Conservation (phyloP, 2,888 invertebrate genomes). For the Meteorus cinctellus region DNA sequence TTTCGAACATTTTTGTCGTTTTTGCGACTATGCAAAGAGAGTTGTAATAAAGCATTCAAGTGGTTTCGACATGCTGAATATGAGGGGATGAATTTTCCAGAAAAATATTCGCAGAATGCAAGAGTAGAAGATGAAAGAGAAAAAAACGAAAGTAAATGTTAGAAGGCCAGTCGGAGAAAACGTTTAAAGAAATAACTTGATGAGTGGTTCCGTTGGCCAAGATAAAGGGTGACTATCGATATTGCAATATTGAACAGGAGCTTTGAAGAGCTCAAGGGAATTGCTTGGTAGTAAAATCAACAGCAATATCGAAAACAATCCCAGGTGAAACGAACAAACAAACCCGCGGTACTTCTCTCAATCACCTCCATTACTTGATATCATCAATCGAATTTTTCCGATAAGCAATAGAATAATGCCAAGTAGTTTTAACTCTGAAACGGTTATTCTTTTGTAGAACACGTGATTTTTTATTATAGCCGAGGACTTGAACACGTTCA, state of each 20-base stretch:
- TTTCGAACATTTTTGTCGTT: conserved; percentile 13
- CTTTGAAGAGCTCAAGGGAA: conserved; percentile 58
- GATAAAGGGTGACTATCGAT: conserved; percentile 40
- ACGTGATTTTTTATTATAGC: conserved; percentile 31
- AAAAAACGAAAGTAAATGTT: conserved; percentile 1
- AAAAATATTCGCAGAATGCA: neutral
- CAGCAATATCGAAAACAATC: conserved; percentile 3
- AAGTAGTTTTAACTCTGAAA: conserved; percentile 55
- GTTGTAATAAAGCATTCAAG: conserved; percentile 33
- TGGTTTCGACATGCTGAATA: conserved; percentile 19
- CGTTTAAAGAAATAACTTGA: conserved; percentile 29
- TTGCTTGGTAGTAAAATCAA: conserved; percentile 51
- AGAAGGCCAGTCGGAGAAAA: conserved; percentile 37
- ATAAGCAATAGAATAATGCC: conserved; percentile 58
- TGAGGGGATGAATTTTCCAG: conserved; percentile 1
- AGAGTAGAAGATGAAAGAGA: neutral
- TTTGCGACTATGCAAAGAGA: neutral
- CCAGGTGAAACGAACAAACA: conserved; percentile 32
- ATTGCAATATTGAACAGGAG: conserved; percentile 43
- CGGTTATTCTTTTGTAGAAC: conserved; percentile 55
- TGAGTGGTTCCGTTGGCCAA: conserved; percentile 13
- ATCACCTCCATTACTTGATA: conserved; percentile 34
- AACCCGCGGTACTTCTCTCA: conserved; percentile 26
- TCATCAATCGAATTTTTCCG: conserved; percentile 56
- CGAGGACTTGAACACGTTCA: neutral